Percentiles rank a stretch among this genome's conserved stretches.
These are phyloP conservation scores for Lasioglossum baleicum DNA, from an alignment of 1,140 invertebrate species.

Conservation along the genomic window DNA sequence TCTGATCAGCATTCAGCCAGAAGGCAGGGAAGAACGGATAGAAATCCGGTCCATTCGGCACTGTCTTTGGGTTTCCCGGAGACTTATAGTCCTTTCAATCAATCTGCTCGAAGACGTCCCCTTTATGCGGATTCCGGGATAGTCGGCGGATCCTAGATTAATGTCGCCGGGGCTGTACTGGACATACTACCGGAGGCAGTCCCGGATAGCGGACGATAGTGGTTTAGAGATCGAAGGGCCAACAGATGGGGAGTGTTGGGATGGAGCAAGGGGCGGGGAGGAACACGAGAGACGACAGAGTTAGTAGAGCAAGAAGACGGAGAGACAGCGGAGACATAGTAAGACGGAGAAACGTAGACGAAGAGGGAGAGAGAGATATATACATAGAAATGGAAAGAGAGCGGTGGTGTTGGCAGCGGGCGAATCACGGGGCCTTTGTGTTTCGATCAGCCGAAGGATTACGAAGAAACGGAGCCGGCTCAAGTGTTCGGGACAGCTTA, in stretches of 20 bases:
- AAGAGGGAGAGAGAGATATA: neutral
- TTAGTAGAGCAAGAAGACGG: neutral
- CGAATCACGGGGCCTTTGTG: conserved; percentile 14
- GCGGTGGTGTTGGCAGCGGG: neutral
- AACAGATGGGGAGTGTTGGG: conserved; percentile 5
- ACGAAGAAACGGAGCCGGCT: conserved; percentile 26
- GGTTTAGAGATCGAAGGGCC: neutral
- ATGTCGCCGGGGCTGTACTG: conserved; percentile 42
- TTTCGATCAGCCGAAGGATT: conserved; percentile 32
- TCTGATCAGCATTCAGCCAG: conserved; percentile 16
- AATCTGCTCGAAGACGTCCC: conserved; percentile 35
- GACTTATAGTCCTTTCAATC: conserved; percentile 44
- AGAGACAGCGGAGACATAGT: neutral
- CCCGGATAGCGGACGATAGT: conserved; percentile 17
- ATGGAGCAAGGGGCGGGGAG: neutral
- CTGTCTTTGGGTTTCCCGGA: conserved; percentile 12
- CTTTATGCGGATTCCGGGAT: conserved; percentile 46
- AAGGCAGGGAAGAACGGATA: neutral
- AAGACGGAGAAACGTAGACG: neutral
- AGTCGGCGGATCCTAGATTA: conserved; percentile 48
- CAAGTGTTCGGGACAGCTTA: conserved; percentile 29
- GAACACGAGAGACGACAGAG: neutral
- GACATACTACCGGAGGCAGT: conserved; percentile 37
- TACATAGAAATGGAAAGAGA: neutral
- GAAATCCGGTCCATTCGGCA: conserved; percentile 2